Percentiles rank a stretch among this genome's conserved stretches.
Conservation (phyloP, 2,888 invertebrate genomes). For the Chirona hameri region DNA sequence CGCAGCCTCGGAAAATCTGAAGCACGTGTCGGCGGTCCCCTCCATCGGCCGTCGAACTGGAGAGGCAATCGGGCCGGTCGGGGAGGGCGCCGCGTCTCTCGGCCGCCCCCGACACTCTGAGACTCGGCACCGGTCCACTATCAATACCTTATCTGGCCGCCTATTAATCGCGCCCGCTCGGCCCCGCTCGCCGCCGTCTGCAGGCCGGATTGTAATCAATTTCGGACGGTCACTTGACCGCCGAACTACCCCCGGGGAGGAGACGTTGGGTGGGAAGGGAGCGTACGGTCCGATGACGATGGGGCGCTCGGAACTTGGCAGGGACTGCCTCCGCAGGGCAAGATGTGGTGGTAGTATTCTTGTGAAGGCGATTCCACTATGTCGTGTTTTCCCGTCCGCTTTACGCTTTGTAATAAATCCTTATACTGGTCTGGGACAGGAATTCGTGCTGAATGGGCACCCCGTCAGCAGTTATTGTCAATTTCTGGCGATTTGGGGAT, state of each 20-base stretch:
- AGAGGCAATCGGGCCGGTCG: neutral
- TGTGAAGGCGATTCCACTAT: too few species aligned
- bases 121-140: neutral
- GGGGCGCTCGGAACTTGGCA: too few species aligned
- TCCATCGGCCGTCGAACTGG: neutral
- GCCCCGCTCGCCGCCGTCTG: neutral
- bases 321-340: too few species aligned
- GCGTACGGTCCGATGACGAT: too few species aligned
- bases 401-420: too few species aligned
- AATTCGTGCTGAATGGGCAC: too few species aligned
- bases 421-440: too few species aligned
- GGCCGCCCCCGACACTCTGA: neutral
- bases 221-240: neutral
- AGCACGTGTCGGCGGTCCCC: neutral
- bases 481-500: too few species aligned
- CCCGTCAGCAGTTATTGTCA: too few species aligned
- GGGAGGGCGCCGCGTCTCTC: neutral
- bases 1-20: neutral
- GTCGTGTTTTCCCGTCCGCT: too few species aligned
- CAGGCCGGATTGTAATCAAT: neutral
- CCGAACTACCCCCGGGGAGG: neutral
- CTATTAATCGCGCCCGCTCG: neutral
- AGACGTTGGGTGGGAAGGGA: neutral
- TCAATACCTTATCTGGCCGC: conserved; percentile 13
- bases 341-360: too few species aligned